Conservation (phyloP, 2,797 vertebrate species). For the Anguilla pacifica region DNA sequence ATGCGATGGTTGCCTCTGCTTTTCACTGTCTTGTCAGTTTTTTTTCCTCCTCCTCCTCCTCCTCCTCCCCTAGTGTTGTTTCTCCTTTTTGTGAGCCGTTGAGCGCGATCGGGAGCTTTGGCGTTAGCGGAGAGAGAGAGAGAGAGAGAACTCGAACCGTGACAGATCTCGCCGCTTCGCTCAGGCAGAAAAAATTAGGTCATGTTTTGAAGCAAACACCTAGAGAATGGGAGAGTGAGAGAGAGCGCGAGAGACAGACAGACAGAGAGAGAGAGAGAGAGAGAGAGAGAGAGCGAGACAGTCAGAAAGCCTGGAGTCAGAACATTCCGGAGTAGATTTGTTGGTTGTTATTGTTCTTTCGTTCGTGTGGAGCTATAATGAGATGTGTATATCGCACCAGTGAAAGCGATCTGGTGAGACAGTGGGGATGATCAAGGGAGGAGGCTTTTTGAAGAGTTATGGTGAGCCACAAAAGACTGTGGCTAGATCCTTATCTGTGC, state of each 20-base stretch:
- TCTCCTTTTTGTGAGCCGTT: slow-evolving; percentile 43
- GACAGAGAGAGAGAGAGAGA: slow-evolving; percentile 12
- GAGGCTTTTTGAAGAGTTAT: background rate
- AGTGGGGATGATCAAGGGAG: background rate
- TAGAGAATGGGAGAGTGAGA: slow-evolving; percentile 23
- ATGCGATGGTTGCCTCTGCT: slow-evolving; percentile 65
- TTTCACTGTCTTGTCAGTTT: slow-evolving; percentile 47
- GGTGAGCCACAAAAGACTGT: background rate
- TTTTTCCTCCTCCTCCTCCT: slow-evolving; percentile 9
- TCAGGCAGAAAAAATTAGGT: slow-evolving; percentile 63
- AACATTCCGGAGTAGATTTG: slow-evolving; percentile 25
- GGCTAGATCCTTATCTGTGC: background rate
- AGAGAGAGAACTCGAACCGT: slow-evolving; percentile 46
- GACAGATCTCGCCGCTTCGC: slow-evolving; percentile 57
- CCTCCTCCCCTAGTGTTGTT: slow-evolving; percentile 35
- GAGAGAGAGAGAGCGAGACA: slow-evolving; percentile 15
- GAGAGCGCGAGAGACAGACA: background rate
- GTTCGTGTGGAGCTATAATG: background rate
- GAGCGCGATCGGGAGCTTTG: slow-evolving; percentile 44
- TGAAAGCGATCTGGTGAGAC: slow-evolving; percentile 16
- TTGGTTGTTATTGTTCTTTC: slow-evolving; percentile 27
- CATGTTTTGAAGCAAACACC: slow-evolving; percentile 56
- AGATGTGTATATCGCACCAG: background rate
- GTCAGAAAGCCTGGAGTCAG: slow-evolving; percentile 20
- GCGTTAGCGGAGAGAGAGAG: background rate